phyloP scores from a whole-genome alignment of 1,140 invertebrate species.

The Macrotrachela quadricornifera region DNA sequence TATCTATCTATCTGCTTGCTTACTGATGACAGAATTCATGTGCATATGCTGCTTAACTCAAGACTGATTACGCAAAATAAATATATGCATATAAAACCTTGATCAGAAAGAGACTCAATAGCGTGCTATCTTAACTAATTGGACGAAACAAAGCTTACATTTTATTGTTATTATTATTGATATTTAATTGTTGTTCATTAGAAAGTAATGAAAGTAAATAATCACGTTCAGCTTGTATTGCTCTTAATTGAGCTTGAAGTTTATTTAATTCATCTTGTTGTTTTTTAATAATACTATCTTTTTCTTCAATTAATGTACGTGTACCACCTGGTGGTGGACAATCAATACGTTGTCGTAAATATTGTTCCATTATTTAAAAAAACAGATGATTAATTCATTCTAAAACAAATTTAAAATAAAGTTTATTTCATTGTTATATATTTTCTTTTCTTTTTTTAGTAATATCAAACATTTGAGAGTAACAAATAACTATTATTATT shows the following conservation, averaged over 20 bases:
- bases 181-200: not conserved
- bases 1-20: too few relatives aligned
- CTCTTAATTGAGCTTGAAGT: not conserved
- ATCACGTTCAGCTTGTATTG: not conserved
- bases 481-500: too few relatives aligned
- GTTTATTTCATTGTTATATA: too few relatives aligned
- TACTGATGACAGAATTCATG: too few relatives aligned
- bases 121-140: not conserved
- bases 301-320: constrained; percentile 3
- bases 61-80: not conserved
- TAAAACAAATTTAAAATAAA: too few relatives aligned
- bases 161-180: not conserved
- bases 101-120: not conserved
- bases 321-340: constrained; percentile 3
- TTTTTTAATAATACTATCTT: not conserved
- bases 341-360: not conserved
- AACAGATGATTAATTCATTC: too few relatives aligned
- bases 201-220: not conserved
- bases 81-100: not conserved
- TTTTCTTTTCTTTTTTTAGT: too few relatives aligned
- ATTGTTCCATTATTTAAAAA: too few relatives aligned
- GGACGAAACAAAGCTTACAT: not conserved
- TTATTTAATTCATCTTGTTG: not conserved
- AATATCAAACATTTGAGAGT: too few relatives aligned
- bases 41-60: too few relatives aligned